phyloP scores from a whole-genome alignment of 2,888 invertebrate genomes.

The Nemapogon koenigi region DNA sequence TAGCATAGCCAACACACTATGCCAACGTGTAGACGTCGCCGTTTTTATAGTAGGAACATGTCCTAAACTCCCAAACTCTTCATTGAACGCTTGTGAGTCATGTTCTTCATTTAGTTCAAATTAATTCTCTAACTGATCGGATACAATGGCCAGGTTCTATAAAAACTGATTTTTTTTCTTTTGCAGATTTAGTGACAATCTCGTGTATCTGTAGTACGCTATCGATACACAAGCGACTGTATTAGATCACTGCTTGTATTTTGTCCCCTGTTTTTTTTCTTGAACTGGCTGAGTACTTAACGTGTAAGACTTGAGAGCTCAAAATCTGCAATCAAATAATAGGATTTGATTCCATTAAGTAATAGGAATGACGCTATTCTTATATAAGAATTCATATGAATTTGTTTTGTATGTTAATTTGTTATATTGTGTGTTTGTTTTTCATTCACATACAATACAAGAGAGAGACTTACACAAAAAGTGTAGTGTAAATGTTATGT shows the following conservation, averaged over 20 bases:
- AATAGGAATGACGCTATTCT: not conserved
- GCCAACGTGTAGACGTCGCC: not conserved
- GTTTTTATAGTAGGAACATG: not conserved
- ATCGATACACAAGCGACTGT: conserved; percentile 5
- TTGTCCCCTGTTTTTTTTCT: conserved; percentile 6
- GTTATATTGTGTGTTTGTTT: no score
- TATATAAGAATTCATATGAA: no score
- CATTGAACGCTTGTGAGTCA: not conserved
- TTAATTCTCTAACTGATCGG: not conserved
- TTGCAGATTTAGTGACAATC: not conserved
- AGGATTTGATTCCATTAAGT: not conserved
- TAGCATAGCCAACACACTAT: not conserved
- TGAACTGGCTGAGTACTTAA: not conserved
- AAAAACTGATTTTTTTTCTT: not conserved
- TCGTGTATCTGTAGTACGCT: not conserved
- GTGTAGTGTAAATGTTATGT: not conserved
- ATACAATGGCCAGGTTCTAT: not conserved
- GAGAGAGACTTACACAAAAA: no score
- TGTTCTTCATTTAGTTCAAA: conserved; percentile 2
- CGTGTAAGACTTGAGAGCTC: not conserved
- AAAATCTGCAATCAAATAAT: not conserved
- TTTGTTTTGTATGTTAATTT: no score
- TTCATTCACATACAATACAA: no score
- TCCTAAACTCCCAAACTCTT: not conserved
- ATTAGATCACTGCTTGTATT: conserved; percentile 3